Conservation (phyloP, 2,797 vertebrate species). For the Tolypeutes matacus region DNA sequence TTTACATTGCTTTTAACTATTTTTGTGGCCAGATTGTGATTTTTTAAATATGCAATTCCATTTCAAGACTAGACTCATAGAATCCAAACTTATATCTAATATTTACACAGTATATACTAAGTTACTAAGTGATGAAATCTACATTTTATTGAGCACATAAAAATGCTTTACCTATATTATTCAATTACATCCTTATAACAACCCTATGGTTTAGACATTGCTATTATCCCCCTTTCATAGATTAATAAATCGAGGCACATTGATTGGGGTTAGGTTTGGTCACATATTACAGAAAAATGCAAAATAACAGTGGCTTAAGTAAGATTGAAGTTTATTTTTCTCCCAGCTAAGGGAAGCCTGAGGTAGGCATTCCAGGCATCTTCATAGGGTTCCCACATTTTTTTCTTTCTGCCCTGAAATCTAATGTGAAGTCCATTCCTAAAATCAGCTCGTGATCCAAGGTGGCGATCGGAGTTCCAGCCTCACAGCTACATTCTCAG, state of each 20-base stretch:
- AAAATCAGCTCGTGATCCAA: background rate
- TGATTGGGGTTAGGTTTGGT: background rate
- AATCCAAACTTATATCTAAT: slow-evolving; percentile 40
- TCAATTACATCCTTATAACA: background rate
- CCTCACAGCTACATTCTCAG: background rate
- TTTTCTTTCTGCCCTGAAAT: slow-evolving; percentile 3
- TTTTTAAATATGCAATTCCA: slow-evolving; percentile 23
- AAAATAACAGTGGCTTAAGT: background rate
- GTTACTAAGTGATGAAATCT: slow-evolving; percentile 42
- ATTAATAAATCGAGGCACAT: background rate
- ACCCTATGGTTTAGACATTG: background rate
- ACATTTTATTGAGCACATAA: slow-evolving; percentile 15
- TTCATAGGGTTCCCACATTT: background rate
- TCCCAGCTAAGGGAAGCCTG: background rate
- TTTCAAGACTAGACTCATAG: background rate
- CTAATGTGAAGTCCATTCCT: background rate
- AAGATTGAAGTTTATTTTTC: slow-evolving; percentile 27
- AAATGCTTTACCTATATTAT: background rate
- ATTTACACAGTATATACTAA: slow-evolving; percentile 40
- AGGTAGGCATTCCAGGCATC: background rate
- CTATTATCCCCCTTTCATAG: background rate
- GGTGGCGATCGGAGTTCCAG: background rate
- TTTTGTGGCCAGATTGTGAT: background rate
- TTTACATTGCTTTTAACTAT: slow-evolving; percentile 55
- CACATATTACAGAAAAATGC: background rate